These are phyloP conservation scores for Chloropsis hardwickii DNA, from an alignment of 2,113 vertebrate species.

Conservation along the genomic window DNA sequence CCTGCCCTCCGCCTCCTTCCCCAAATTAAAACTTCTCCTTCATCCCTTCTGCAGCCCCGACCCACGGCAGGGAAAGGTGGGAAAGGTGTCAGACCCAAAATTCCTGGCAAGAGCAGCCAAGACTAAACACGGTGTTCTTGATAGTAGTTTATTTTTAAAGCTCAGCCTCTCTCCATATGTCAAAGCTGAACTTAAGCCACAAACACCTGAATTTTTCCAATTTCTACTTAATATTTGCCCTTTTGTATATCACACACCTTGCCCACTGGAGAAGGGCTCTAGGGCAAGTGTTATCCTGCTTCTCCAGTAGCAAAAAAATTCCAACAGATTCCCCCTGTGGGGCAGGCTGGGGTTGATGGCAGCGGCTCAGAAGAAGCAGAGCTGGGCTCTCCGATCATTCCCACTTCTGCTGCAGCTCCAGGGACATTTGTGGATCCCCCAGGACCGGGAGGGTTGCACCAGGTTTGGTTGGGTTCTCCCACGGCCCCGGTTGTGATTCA, in stretches of 20 bases:
- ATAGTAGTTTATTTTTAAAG: not conserved
- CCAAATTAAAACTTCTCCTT: not conserved
- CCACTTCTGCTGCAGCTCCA: not conserved
- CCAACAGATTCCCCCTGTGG: accelerated
- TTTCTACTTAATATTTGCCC: not conserved
- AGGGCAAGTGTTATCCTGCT: not conserved
- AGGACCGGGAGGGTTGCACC: not conserved
- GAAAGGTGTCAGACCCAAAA: not conserved
- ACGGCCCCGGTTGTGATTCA: not conserved
- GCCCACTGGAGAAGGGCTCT: not conserved
- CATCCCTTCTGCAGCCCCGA: not conserved
- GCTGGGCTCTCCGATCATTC: accelerated
- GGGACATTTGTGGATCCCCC: accelerated
- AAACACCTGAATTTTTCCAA: not conserved
- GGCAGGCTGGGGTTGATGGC: not conserved
- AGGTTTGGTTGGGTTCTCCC: not conserved
- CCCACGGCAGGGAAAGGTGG: accelerated
- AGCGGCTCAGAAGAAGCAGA: not conserved
- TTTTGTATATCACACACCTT: accelerated
- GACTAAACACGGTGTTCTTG: accelerated
- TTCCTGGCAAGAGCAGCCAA: not conserved
- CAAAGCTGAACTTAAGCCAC: not conserved
- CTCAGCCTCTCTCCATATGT: not conserved
- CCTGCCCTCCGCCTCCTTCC: not conserved
- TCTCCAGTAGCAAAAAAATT: not conserved